Base-by-base conservation (phyloP, 92 coral and sea anemone species). In the Actinernus sp. region DNA sequence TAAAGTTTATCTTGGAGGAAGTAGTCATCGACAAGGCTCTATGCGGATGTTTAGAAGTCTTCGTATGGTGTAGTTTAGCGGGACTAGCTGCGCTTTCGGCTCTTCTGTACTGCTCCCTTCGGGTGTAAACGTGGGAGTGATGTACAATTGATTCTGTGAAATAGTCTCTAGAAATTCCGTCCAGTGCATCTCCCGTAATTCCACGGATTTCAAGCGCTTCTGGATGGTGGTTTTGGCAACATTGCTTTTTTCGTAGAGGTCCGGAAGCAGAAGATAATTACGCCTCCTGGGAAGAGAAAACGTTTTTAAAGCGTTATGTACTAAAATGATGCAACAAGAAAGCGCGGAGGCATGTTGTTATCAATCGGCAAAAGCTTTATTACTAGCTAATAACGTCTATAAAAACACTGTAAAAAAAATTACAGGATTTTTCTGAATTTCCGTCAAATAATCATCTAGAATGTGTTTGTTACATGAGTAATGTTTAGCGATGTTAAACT, bases 111-210 rank as follows among this genome's bases (percentile, higher is more conserved):
- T 84, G 43, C 82, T 48, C 6, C 81, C 97, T 28, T 83, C 79
- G 0, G 94, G 88, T 2, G 76, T 26, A 19, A 18, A 63, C 13
- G 65, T 19, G 19, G 96, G 93, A 27, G 62, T 77, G 13, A 63
- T 47, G 31, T 83, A 76, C 41, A 91, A 58, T 2, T 74, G 82
- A 31, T 58, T 91, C 46, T 74, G 76, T 13, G 86, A 82, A 41
- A 91, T 51, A 53, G 74, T 78, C 22, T 80, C 81, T 52, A 76
- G 13, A 63, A 95, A 95, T 39, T 87, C 79, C 12, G 90, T 62
- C 96, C 97, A 87, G 2, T 88, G 90, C 61, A 95, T 73, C 81
- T 87, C 86, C 0, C 78, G 85, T 36, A 87, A 68, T 32, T 95
- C 97, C 5, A 83, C 84, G 77, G 65, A 70, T 62, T 68, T 91